Conservation (phyloP, 2,797 vertebrate genomes). For the Sebastiscus albofasciatus region DNA sequence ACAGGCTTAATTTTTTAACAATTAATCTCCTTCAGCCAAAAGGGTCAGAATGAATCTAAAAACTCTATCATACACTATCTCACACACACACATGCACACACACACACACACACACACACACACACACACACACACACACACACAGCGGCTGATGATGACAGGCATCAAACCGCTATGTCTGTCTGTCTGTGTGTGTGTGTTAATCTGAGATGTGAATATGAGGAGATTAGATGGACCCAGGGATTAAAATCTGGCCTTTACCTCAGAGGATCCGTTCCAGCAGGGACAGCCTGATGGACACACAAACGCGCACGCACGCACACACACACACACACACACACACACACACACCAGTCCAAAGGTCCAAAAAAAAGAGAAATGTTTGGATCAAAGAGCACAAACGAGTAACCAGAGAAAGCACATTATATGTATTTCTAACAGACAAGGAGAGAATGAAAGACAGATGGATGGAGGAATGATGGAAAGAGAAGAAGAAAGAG, state of each 20-base stretch:
- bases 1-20: constrained; percentile 83
- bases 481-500: constrained; percentile 23
- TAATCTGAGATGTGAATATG: constrained; percentile 84
- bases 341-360: neutral
- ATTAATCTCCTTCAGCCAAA: constrained; percentile 80
- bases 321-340: neutral
- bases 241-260: constrained; percentile 85
- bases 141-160: constrained; percentile 42
- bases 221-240: constrained; percentile 81
- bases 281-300: constrained; percentile 66
- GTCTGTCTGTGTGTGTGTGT: constrained; percentile 50
- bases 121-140: constrained; percentile 12
- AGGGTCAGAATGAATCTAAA: constrained; percentile 58
- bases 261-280: constrained; percentile 76
- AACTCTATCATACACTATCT: constrained; percentile 44
- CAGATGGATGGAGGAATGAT: constrained; percentile 54
- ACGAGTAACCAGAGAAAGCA: constrained; percentile 42
- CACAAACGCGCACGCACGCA: constrained; percentile 18
- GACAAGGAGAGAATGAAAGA: constrained; percentile 47
- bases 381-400: constrained; percentile 39
- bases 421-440: constrained; percentile 30
- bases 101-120: no score
- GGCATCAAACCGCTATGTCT: constrained; percentile 35
- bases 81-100: constrained; percentile 10
- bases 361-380: constrained; percentile 28